These are phyloP conservation scores for Nannoperca australis DNA, from an alignment of 2,797 vertebrate species.

Conservation along the genomic window DNA sequence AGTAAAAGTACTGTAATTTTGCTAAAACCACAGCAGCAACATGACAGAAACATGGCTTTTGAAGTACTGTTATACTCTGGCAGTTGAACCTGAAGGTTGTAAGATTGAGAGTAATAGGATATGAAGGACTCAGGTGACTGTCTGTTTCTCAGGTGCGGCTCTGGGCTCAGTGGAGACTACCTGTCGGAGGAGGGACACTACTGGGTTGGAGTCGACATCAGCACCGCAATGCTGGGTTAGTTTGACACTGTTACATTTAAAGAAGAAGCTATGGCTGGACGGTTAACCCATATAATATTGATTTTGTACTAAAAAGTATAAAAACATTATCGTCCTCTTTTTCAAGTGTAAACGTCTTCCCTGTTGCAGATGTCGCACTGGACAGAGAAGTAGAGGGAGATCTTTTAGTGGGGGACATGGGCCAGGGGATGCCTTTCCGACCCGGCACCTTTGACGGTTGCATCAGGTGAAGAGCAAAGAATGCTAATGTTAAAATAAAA, in stretches of 20 bases:
- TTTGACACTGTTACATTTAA: neutral
- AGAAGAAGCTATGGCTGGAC: neutral
- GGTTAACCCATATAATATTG: neutral
- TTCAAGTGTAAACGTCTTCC: neutral
- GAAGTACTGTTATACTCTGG: neutral
- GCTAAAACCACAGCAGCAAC: neutral
- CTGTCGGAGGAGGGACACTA: slow-evolving; percentile 92
- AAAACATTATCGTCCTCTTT: neutral
- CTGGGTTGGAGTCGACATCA: slow-evolving; percentile 97
- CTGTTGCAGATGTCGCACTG: slow-evolving; percentile 89
- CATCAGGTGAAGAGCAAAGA: slow-evolving; percentile 86
- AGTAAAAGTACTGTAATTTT: neutral
- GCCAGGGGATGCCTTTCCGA: slow-evolving; percentile 92
- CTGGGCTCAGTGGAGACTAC: slow-evolving; percentile 94
- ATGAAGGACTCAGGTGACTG: neutral
- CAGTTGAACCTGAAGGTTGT: neutral
- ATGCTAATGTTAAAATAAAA: neutral
- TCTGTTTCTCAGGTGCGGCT: slow-evolving; percentile 89
- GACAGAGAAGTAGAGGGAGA: slow-evolving; percentile 95
- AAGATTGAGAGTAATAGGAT: neutral
- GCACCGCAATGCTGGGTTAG: slow-evolving; percentile 93
- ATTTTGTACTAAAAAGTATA: neutral
- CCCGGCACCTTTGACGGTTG: slow-evolving; percentile 95
- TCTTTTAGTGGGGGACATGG: slow-evolving; percentile 92
- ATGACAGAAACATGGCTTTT: neutral